Evolutionary conservation across 2,113 vertebrate species (phyloP).

Genomic region (Poecile atricapillus): DNA sequence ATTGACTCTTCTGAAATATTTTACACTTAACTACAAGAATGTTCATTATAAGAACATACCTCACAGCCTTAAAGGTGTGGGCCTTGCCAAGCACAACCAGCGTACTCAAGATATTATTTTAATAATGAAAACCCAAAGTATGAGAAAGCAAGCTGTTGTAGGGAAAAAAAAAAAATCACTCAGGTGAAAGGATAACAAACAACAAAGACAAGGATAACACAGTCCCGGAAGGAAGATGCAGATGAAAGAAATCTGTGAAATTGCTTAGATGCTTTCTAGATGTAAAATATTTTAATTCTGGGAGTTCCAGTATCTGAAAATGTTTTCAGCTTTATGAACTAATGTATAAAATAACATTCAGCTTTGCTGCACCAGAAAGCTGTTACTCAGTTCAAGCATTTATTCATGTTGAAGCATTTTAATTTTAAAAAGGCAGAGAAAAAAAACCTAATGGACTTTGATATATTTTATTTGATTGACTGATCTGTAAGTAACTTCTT

Average conservation of each 20-base stretch:
- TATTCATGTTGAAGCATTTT: not conserved
- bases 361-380: slow-evolving; percentile 21
- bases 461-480: slow-evolving; percentile 1
- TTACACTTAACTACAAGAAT: slow-evolving; percentile 22
- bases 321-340: slow-evolving; percentile 48
- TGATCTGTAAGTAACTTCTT: not conserved
- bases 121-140: slow-evolving; percentile 66
- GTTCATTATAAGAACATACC: not conserved
- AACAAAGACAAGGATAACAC: slow-evolving; percentile 57
- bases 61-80: slow-evolving; percentile 26
- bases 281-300: slow-evolving; percentile 56
- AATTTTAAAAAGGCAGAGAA: slow-evolving; percentile 12
- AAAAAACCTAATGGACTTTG: not conserved
- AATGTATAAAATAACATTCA: slow-evolving; percentile 52
- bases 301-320: slow-evolving; percentile 24
- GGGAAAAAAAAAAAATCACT: slow-evolving; percentile 49
- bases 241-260: slow-evolving; percentile 59
- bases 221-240: slow-evolving; percentile 52
- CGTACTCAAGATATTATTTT: slow-evolving; percentile 61
- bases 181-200: slow-evolving; percentile 66
- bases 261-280: slow-evolving; percentile 57
- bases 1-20: slow-evolving; percentile 37
- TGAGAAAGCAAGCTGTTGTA: slow-evolving; percentile 52
- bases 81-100: slow-evolving; percentile 61
- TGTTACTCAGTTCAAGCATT: not conserved